Base-by-base conservation (phyloP, 2,797 vertebrate species). In the Sphaeramia orbicularis region DNA sequence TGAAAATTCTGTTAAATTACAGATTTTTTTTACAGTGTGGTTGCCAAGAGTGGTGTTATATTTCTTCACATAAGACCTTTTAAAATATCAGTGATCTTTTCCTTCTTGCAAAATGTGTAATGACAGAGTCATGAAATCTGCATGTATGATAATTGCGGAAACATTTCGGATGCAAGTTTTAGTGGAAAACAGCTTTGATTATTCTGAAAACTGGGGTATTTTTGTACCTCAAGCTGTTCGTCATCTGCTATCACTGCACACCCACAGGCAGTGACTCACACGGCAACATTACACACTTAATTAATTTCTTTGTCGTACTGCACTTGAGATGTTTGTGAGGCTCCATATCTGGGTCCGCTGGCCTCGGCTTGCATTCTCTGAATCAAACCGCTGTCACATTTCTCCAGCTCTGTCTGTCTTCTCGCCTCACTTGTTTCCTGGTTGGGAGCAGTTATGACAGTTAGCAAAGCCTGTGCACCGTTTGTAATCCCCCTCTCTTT, bases 151-250 rank as follows among this genome's bases (percentile, higher is more conserved):
- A n/a, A 27, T 2, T 16, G 32, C 14, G 32, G 38, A 24, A 7
- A 21, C 16, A 19, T 13, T 16, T 5, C 4, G 27, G 43, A 42
- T 27, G 19, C 44, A 40, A 59, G 45, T 8, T 13, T 38, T 35
- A 14, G 9, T 37, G 8, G 8, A 40, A 32, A 10, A 8, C 15
- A n/a, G 10, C 19, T 56, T 10, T 37, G 37, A 65, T 30, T 49
- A 51, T 57, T 73, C 50, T 59, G 14, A 6, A 70, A 43, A n/a
- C 3, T 0, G 35, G 12, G 14, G 37, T 80, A 75, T 85, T 84
- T 85, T 78, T 76, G 37, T 59, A 57, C 49, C 19, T 70, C 68
- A 78, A 72, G 76, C 79, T 55, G 78, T 78, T 76, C 40, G 12
- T 84, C 47, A 42, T 63, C 76, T 80, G 62, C 61, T 68, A 49